Evolutionary conservation across 2,113 vertebrate species (phyloP).

Genomic region (Nerophis lumbriciformis): DNA sequence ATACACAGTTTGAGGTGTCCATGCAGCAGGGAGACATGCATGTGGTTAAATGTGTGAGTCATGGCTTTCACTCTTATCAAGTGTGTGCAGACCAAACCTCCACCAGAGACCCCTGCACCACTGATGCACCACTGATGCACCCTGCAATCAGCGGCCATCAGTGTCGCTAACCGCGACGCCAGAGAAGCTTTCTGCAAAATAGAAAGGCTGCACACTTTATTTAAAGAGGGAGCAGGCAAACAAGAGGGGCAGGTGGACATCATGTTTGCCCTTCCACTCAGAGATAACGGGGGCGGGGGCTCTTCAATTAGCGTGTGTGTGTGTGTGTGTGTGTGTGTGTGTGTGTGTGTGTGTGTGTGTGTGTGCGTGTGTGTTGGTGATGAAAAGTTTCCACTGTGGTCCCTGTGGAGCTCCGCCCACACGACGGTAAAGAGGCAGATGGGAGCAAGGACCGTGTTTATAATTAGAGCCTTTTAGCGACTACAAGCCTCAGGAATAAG

Average conservation of each 20-base stretch:
- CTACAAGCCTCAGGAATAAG: slow-evolving; percentile 34
- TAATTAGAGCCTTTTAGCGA: not conserved
- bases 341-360: slow-evolving; percentile 2
- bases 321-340: not conserved
- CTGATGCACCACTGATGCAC: too few species aligned
- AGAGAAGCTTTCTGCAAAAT: slow-evolving; percentile 10
- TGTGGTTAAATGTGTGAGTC: not conserved
- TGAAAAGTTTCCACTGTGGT: slow-evolving; percentile 45
- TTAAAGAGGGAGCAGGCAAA: slow-evolving; percentile 48
- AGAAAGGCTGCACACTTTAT: slow-evolving; percentile 36
- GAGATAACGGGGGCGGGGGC: slow-evolving; percentile 17
- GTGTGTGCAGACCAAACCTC: not conserved
- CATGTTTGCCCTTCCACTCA: slow-evolving; percentile 32
- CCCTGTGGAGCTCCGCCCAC: slow-evolving; percentile 17
- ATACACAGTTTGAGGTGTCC: too few species aligned
- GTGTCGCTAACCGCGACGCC: slow-evolving; percentile 16
- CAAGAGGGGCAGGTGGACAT: slow-evolving; percentile 44
- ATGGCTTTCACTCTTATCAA: slow-evolving; percentile 15
- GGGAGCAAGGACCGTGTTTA: not conserved
- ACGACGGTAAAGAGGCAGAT: slow-evolving; percentile 10
- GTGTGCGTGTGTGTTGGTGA: slow-evolving; percentile 8
- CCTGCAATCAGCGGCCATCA: slow-evolving; percentile 9
- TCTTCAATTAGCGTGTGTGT: slow-evolving; percentile 25
- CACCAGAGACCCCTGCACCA: not conserved
- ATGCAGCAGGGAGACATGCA: not conserved